Base-by-base conservation (phyloP, 2,888 invertebrate genomes). In the Chalcis sispes region DNA sequence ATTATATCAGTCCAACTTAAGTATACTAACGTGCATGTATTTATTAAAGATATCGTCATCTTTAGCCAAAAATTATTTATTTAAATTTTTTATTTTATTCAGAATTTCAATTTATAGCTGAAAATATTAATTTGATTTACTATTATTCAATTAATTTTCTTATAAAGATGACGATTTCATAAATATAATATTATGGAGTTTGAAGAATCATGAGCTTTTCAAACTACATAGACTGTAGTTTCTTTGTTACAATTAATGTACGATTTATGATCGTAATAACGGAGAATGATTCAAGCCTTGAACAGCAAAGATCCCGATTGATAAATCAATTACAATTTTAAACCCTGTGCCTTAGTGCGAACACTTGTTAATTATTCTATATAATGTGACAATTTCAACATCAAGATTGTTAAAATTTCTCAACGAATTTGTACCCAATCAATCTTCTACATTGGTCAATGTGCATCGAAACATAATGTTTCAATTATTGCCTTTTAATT, bases 301-400 rank as follows among this genome's bases (percentile, higher is more conserved):
- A 77, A 77, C 71, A 74, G 62, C 74, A 77, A 77, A 77, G 77
- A 75, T 75, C 66, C 46, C 32, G 52, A 75, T 72, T 23, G 36
- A 70, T 73, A 23, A 46, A 54, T 50, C 32, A 36, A 65, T 59
- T 42, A 67, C 27, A 50, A 4, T 56, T 67, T 74, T 70, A 10
- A 29, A 67, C 52, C 66, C 59, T 66, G 77, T 77, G 77, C 74
- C 74, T 74, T 77, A 66, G 70, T 61, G 65, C 50, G 69, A 72
- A 13, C 32, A 77, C 42, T 73, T 42, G 58, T 69, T 69, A 62
- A 69, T 77, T 64, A 72, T 52, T 77, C 32, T 36, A 18, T 66
- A 29, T 40, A 62, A 13, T 75, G 10, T 18, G 48, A 40, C 42
- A 18, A 20, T 4, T 70, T n/a, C 27, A 42, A 48, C 27, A 40